Conservation (phyloP, 2,888 invertebrate species). For the Pardosa pseudoannulata region DNA sequence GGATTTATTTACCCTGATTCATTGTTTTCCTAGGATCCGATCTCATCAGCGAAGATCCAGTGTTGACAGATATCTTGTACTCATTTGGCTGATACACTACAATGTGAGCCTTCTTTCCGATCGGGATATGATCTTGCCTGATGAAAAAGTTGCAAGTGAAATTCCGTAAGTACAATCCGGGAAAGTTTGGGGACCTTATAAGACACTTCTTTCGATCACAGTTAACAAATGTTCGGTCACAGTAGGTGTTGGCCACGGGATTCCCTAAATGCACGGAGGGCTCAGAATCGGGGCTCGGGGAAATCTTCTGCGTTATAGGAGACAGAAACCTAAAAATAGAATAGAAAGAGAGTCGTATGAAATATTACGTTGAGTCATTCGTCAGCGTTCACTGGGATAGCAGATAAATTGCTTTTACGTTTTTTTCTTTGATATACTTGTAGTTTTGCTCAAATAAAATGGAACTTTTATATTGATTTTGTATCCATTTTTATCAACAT, state of each 20-base stretch:
- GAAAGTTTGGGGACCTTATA: conserved; percentile 92
- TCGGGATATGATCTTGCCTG: conserved; percentile 82
- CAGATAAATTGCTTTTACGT: too few relatives aligned
- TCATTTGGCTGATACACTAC: conserved; percentile 86
- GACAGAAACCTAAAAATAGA: conserved; percentile 59
- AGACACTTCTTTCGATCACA: conserved; percentile 85
- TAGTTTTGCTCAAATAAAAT: too few relatives aligned
- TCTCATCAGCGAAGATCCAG: conserved; percentile 71
- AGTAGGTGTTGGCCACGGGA: conserved; percentile 76
- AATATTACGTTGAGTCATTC: neutral
- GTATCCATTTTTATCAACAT: too few relatives aligned
- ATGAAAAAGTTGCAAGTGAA: conserved; percentile 93
- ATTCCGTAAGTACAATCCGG: conserved; percentile 90
- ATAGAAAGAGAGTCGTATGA: too few relatives aligned
- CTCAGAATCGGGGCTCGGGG: conserved; percentile 79
- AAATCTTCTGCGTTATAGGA: conserved; percentile 75
- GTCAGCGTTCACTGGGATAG: too few relatives aligned
- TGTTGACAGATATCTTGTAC: conserved; percentile 85
- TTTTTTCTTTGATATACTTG: too few relatives aligned
- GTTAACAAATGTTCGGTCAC: conserved; percentile 87
- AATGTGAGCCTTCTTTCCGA: conserved; percentile 86
- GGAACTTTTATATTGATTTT: too few relatives aligned
- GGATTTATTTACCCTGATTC: conserved; percentile 62
- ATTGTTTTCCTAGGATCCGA: conserved; percentile 60
- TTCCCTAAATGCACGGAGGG: conserved; percentile 82